Evolutionary conservation across 2,888 invertebrate species (phyloP).

Genomic region (Xanthia icteritia): DNA sequence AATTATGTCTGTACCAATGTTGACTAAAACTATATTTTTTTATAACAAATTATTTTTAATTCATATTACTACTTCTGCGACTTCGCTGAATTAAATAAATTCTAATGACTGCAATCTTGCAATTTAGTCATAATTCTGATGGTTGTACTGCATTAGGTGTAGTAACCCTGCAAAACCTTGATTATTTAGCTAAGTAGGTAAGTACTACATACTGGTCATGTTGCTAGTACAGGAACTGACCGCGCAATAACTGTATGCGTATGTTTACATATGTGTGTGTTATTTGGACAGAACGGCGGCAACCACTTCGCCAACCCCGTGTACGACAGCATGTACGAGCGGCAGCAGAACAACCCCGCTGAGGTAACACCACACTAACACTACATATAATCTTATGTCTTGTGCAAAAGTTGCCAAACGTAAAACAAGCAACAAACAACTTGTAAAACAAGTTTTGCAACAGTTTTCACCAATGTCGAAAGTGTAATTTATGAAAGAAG

Average conservation of each 20-base stretch:
- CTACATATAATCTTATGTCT: neutral
- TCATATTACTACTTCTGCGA: neutral
- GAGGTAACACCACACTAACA: conserved; percentile 70
- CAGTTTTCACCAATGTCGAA: neutral
- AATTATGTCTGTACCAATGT: neutral
- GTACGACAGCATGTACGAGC: conserved; percentile 95
- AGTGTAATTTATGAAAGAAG: neutral
- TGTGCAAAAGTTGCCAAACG: neutral
- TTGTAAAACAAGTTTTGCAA: neutral
- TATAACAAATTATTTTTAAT: neutral
- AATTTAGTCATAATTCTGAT: too few relatives aligned
- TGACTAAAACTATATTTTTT: neutral
- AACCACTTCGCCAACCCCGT: conserved; percentile 96
- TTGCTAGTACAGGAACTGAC: neutral
- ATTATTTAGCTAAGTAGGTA: neutral
- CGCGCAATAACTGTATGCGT: neutral
- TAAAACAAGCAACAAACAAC: too few relatives aligned
- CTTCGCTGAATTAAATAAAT: too few relatives aligned
- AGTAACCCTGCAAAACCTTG: neutral
- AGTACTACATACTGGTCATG: neutral
- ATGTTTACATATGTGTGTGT: neutral
- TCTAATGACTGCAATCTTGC: neutral
- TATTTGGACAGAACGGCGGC: conserved; percentile 87
- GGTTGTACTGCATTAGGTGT: neutral
- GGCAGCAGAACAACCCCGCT: conserved; percentile 74